Conservation (phyloP, 2,113 vertebrate genomes). For the Orcinus orca region DNA sequence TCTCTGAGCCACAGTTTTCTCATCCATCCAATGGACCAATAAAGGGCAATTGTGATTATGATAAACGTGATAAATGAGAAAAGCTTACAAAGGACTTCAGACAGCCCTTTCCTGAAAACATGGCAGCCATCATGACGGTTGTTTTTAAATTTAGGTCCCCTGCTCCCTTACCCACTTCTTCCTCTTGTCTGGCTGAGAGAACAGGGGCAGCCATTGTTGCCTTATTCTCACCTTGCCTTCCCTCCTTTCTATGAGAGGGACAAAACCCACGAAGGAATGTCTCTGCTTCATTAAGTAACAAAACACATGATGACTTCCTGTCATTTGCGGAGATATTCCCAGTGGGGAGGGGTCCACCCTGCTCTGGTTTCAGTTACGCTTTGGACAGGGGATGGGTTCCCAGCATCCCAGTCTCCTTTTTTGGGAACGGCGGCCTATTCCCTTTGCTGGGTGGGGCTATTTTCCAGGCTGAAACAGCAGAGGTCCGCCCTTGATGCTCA, state of each 20-base stretch:
- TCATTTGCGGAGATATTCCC: background rate
- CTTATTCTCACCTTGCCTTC: background rate
- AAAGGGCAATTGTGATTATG: fast-evolving
- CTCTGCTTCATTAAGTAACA: background rate
- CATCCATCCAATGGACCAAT: fast-evolving
- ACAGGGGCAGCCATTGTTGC: too few species aligned
- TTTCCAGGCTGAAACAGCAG: background rate
- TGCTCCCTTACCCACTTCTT: background rate
- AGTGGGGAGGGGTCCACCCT: background rate
- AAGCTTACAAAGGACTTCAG: background rate
- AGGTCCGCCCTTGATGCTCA: background rate
- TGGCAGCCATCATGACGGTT: fast-evolving
- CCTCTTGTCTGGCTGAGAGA: background rate
- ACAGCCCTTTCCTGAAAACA: background rate
- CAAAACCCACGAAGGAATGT: background rate
- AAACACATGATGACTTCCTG: background rate
- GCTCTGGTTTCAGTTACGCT: background rate
- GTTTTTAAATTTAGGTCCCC: background rate
- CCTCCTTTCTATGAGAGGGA: background rate
- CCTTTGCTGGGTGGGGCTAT: background rate
- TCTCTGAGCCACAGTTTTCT: background rate
- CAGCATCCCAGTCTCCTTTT: background rate
- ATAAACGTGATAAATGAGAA: background rate
- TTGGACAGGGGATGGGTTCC: background rate
- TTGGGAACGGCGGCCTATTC: background rate